phyloP scores from a whole-genome alignment of 1,140 invertebrate genomes.

The Bombus confusus region DNA sequence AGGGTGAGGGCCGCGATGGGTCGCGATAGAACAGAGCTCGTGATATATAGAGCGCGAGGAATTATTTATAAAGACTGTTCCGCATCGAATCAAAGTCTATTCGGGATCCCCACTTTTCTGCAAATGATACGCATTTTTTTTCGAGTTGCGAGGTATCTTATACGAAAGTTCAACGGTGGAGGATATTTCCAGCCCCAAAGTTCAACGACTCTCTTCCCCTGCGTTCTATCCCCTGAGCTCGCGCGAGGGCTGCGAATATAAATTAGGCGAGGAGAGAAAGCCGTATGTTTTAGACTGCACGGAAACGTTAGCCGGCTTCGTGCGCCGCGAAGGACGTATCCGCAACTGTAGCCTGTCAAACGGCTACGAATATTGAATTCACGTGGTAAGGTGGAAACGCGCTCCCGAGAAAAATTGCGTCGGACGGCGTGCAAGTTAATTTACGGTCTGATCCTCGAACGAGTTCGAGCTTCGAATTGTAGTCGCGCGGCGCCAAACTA shows the following conservation, averaged over 20 bases:
- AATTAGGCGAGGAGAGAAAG: not conserved
- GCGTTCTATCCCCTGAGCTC: not conserved
- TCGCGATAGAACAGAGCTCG: not conserved
- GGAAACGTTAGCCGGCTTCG: not conserved
- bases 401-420: not conserved
- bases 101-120: constrained; percentile 28
- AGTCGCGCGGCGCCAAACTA: not conserved
- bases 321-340: not conserved
- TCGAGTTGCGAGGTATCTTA: not conserved
- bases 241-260: not conserved
- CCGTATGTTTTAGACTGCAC: not conserved
- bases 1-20: not conserved
- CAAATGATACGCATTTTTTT: constrained; percentile 57
- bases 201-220: constrained; percentile 26
- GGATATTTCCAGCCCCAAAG: constrained; percentile 33
- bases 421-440: not conserved
- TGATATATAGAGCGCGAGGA: constrained; percentile 10
- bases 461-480: not conserved
- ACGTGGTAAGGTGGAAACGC: not conserved
- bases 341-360: not conserved
- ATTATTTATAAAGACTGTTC: constrained; percentile 59
- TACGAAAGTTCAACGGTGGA: constrained; percentile 20
- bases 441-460: not conserved
- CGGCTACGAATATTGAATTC: constrained; percentile 4
- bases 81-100: constrained; percentile 41